Conservation (phyloP, 2,797 vertebrate genomes). For the Macrochelys suwanniensis region DNA sequence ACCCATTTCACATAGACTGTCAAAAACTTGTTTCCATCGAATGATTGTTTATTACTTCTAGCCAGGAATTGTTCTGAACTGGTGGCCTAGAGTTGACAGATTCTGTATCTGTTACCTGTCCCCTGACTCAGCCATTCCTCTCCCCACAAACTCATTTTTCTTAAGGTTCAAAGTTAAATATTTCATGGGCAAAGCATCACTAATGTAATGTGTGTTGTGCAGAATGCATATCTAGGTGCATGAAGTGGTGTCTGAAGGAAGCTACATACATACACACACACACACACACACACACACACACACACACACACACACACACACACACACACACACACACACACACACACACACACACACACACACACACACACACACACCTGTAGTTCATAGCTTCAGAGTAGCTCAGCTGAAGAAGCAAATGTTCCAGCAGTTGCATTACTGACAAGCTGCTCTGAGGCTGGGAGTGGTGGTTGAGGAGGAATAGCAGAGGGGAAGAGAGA, state of each 20-base stretch:
- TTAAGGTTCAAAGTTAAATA: background rate
- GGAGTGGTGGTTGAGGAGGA: background rate
- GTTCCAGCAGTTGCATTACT: accelerated
- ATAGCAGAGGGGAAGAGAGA: background rate
- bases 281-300: accelerated
- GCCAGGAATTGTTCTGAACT: background rate
- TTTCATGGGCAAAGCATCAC: background rate
- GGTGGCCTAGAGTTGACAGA: background rate
- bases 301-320: accelerated
- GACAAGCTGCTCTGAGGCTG: background rate
- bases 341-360: accelerated
- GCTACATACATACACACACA: background rate
- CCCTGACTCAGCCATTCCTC: background rate
- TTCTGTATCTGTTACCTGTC: background rate
- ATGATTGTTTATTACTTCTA: background rate
- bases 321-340: accelerated
- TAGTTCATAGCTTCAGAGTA: accelerated
- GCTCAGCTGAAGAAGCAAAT: accelerated
- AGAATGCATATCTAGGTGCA: background rate
- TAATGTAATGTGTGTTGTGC: background rate
- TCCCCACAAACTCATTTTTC: background rate
- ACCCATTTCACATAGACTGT: background rate
- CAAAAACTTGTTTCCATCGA: background rate
- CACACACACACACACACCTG: accelerated
- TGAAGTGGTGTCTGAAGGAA: background rate